A percentile compares a stretch with the other conserved stretches of the same genome.
phyloP scores from a whole-genome alignment of 1,140 invertebrate species.

The Gerris buenoi region DNA sequence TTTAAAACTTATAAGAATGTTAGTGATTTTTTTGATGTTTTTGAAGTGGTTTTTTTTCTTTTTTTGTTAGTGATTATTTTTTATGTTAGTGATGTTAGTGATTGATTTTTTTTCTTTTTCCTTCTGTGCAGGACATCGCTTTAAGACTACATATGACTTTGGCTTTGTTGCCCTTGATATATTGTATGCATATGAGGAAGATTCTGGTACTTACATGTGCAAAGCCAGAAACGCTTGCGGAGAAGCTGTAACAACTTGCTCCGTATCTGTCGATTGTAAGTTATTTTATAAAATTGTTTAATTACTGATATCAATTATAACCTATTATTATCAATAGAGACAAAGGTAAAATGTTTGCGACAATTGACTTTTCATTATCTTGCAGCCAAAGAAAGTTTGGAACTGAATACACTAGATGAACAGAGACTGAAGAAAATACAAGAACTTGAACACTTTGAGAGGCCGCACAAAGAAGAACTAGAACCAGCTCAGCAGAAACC shows the following conservation, averaged over 20 bases:
- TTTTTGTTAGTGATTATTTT: no score
- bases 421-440: conserved; percentile 75
- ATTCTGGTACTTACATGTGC: conserved; percentile 88
- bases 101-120: no score
- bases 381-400: conserved; percentile 63
- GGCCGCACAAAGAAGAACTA: conserved; percentile 55
- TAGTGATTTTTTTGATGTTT: background rate
- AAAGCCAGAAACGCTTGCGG: conserved; percentile 81
- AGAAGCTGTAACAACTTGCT: conserved; percentile 79
- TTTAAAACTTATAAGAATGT: conserved; percentile 3
- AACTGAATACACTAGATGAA: conserved; percentile 76
- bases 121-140: conserved; percentile 57
- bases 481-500: conserved; percentile 65
- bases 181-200: conserved; percentile 89
- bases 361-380: conserved; percentile 17
- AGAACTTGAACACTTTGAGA: conserved; percentile 67
- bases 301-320: no score
- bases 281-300: conserved; percentile 11
- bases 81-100: no score
- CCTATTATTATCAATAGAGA: no score
- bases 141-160: conserved; percentile 89
- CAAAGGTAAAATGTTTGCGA: background rate
- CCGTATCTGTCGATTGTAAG: conserved; percentile 66
- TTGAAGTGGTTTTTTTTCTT: no score
- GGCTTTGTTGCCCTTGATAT: conserved; percentile 90